These are phyloP conservation scores for Crocidura indochinensis DNA, from an alignment of 2,797 vertebrate species.

Conservation along the genomic window DNA sequence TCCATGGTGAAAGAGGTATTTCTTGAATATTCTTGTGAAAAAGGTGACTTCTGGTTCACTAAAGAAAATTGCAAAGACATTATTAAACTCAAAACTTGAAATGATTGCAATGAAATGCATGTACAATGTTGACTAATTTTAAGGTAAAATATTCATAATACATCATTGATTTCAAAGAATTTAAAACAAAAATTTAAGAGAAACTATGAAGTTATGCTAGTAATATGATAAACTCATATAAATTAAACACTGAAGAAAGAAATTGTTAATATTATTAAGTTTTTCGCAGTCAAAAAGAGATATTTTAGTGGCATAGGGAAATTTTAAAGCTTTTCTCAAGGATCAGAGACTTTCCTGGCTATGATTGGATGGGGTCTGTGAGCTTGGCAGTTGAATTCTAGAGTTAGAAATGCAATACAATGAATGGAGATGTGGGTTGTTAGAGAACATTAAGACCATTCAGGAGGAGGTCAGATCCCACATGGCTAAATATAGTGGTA, in stretches of 20 bases:
- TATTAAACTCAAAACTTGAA: neutral
- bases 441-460: no score
- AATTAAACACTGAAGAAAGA: neutral
- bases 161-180: neutral
- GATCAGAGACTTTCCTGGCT: no score
- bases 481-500: no score
- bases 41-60: constrained; percentile 12
- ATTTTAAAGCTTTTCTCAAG: no score
- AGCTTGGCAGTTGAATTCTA: no score
- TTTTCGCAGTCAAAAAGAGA: neutral
- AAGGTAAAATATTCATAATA: neutral
- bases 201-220: neutral
- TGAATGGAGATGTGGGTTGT: no score
- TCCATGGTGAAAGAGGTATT: neutral
- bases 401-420: no score
- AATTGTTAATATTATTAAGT: neutral
- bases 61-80: constrained; percentile 17
- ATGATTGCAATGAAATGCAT: neutral
- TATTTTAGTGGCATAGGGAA: neutral
- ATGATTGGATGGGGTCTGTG: no score
- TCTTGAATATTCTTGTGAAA: neutral
- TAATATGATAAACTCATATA: neutral
- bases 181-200: neutral
- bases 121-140: neutral
- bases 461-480: no score